phyloP scores from a whole-genome alignment of 2,113 vertebrate genomes.

The Dromiciops gliroides region DNA sequence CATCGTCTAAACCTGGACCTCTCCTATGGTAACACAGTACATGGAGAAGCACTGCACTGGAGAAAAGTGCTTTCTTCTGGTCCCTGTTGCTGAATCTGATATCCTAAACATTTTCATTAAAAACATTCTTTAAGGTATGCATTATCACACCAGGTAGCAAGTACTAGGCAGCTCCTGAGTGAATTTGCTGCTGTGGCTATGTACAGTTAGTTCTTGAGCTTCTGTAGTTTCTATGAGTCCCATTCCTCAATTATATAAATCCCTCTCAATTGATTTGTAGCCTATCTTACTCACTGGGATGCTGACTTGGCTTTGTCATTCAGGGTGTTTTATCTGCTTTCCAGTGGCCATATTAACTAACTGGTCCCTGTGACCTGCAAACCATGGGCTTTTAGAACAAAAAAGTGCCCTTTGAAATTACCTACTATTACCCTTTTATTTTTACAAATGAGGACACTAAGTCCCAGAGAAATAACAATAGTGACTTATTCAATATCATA shows the following conservation, averaged over 20 bases:
- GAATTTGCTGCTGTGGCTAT: slow-evolving; percentile 49
- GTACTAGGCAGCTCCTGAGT: background rate
- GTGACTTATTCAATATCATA: background rate
- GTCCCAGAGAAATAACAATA: background rate
- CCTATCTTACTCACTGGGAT: accelerated
- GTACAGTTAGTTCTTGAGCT: background rate
- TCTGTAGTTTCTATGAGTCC: accelerated
- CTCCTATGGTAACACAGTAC: background rate
- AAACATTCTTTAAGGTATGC: slow-evolving; percentile 49
- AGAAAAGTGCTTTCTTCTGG: slow-evolving; percentile 55
- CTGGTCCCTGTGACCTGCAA: background rate
- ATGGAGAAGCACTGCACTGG: background rate
- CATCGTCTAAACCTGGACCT: slow-evolving; percentile 12
- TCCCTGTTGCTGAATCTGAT: slow-evolving; percentile 57
- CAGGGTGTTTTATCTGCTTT: accelerated
- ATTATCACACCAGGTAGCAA: slow-evolving; percentile 72
- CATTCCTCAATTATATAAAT: background rate
- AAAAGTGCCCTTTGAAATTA: background rate
- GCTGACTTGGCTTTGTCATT: background rate
- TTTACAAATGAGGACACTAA: background rate
- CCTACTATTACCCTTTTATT: background rate
- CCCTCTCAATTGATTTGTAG: background rate
- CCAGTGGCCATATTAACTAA: background rate
- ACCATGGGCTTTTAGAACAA: background rate
- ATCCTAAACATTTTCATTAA: slow-evolving; percentile 76